Conservation (phyloP, 2,113 vertebrate species). For the Forbesichthys agassizii region DNA sequence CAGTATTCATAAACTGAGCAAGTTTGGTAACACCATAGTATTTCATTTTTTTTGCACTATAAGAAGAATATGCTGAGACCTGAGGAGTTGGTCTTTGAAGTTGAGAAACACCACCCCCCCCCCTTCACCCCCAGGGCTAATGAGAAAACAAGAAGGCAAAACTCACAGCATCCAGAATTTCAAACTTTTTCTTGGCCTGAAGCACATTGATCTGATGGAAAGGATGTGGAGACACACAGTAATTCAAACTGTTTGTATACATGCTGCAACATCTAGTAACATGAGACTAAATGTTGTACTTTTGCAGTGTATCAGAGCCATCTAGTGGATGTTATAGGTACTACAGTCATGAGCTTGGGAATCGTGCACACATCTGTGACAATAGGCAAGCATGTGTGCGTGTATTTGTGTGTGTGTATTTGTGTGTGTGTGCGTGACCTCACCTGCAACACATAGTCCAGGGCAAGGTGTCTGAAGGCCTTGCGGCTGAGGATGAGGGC, state of each 20-base stretch:
- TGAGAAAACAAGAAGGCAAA: not conserved
- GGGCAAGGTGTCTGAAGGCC: slow-evolving; percentile 92
- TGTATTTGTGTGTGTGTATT: not conserved
- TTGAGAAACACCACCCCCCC: too few species aligned
- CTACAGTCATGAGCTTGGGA: too few species aligned
- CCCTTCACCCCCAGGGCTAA: too few species aligned
- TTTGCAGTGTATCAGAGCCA: too few species aligned
- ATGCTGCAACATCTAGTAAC: not conserved
- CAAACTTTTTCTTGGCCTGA: slow-evolving; percentile 84
- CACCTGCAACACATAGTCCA: slow-evolving; percentile 97
- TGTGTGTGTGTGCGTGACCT: slow-evolving; percentile 69
- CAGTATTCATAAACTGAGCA: too few species aligned
- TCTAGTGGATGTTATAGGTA: too few species aligned
- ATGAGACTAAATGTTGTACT: too few species aligned
- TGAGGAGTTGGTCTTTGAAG: too few species aligned
- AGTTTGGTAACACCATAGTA: too few species aligned
- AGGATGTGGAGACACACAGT: not conserved
- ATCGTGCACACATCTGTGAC: not conserved
- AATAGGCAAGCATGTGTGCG: not conserved
- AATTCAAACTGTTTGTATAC: not conserved
- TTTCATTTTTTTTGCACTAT: too few species aligned
- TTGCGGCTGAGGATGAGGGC: slow-evolving; percentile 88
- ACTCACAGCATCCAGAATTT: slow-evolving; percentile 81
- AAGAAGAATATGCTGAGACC: too few species aligned
- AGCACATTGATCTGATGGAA: slow-evolving; percentile 79